Percentiles rank a stretch among this genome's conserved stretches.
These are phyloP conservation scores for Orchestes rusci DNA, from an alignment of 2,888 invertebrate genomes.

Conservation along the genomic window DNA sequence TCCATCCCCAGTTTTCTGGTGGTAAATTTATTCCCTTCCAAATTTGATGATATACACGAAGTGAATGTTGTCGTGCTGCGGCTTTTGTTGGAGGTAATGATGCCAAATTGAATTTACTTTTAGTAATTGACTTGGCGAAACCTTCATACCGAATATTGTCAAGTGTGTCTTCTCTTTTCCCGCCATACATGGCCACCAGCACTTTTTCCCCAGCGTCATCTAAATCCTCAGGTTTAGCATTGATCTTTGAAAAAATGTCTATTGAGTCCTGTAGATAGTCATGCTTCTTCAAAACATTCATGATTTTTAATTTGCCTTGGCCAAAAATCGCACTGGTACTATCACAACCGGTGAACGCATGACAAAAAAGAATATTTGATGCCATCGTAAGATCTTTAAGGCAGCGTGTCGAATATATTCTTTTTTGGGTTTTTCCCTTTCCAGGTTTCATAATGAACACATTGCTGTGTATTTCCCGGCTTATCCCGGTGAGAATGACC, in stretches of 20 bases:
- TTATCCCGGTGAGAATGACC: conserved; percentile 2
- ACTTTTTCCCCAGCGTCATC: neutral
- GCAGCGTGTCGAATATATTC: conserved; percentile 1
- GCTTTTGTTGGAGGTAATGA: no score
- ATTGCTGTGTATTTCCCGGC: conserved; percentile 4
- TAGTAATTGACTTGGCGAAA: conserved; percentile 2
- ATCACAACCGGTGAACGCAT: no score
- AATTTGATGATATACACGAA: no score
- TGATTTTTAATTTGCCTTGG: conserved; percentile 1
- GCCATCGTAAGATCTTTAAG: no score
- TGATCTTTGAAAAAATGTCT: neutral
- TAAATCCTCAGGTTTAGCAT: neutral
- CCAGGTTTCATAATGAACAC: conserved; percentile 8
- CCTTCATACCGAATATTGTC: neutral
- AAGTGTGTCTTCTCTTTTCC: neutral
- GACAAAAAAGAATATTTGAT: no score
- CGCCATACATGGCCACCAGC: conserved; percentile 4
- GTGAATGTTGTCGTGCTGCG: no score
- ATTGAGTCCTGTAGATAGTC: neutral
- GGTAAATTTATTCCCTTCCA: no score
- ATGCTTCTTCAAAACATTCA: neutral
- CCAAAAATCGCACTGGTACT: neutral
- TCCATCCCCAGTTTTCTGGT: no score
- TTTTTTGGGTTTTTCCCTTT: conserved; percentile 4
- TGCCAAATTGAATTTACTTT: conserved; percentile 6